These are phyloP conservation scores for Nibea albiflora DNA, from an alignment of 2,113 vertebrate genomes.

Conservation along the genomic window DNA sequence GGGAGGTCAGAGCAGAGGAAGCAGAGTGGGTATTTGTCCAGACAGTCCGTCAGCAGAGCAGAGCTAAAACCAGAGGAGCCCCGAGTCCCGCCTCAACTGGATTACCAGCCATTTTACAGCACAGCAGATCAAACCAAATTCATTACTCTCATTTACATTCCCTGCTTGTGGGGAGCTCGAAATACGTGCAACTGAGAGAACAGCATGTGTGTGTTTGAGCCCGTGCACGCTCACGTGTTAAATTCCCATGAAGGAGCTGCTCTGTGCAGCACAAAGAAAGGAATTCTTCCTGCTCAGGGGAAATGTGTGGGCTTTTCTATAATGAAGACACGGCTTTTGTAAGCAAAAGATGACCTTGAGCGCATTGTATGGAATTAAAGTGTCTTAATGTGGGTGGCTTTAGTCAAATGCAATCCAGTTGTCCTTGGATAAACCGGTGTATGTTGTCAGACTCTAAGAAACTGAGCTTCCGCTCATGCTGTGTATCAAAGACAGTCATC, in stretches of 20 bases:
- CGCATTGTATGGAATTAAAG: conserved; percentile 49
- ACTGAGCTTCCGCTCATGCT: conserved; percentile 32
- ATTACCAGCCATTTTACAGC: conserved; percentile 53
- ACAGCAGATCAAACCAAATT: conserved; percentile 58
- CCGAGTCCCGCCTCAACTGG: conserved; percentile 35
- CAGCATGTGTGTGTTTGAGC: conserved; percentile 11
- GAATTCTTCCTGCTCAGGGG: conserved; percentile 10
- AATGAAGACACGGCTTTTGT: conserved; percentile 16
- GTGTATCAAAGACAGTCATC: conserved; percentile 6
- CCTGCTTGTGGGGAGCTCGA: background rate
- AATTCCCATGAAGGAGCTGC: conserved; percentile 5
- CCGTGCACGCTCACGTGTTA: conserved; percentile 17
- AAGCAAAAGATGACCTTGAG: conserved; percentile 58
- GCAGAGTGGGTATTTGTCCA: conserved; percentile 39
- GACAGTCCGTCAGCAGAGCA: conserved; percentile 24
- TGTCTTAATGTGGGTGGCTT: conserved; percentile 54
- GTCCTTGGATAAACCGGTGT: conserved; percentile 25
- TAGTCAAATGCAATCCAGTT: conserved; percentile 48
- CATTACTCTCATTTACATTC: conserved; percentile 31
- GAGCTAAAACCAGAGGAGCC: conserved; percentile 44
- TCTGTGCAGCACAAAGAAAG: background rate
- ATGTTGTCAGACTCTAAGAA: conserved; percentile 38
- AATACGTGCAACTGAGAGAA: conserved; percentile 22
- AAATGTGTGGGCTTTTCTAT: background rate
- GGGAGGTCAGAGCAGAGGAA: conserved; percentile 44